Conservation (phyloP, 2,888 invertebrate genomes). For the Morinoia aosen region DNA sequence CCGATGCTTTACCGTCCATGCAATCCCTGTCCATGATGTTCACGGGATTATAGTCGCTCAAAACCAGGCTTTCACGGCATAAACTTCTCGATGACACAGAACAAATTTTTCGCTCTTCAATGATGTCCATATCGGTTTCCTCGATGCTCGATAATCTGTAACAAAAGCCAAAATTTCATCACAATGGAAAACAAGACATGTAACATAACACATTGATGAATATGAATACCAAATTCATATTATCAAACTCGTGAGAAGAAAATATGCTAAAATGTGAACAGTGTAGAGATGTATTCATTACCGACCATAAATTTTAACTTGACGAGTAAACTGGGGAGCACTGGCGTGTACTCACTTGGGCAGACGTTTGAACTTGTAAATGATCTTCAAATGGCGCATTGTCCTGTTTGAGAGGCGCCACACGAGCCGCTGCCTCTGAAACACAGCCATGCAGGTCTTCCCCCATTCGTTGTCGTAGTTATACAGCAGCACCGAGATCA, state of each 20-base stretch:
- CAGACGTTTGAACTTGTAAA: constrained; percentile 8
- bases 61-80: not conserved
- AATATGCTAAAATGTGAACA: not conserved
- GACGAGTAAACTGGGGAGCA: not conserved
- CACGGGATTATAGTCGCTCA: not conserved
- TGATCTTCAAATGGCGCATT: constrained; percentile 77
- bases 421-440: constrained; percentile 79
- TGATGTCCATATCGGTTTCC: not conserved
- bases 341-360: constrained; percentile 4
- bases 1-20: not conserved
- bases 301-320: not conserved
- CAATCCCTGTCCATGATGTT: not conserved
- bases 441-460: constrained; percentile 70
- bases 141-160: not conserved
- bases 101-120: not conserved
- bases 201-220: not conserved
- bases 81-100: not conserved
- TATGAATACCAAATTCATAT: not conserved
- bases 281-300: not conserved
- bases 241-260: not conserved
- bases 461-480: constrained; percentile 82
- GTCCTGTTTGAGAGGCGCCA: constrained; percentile 85
- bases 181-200: not conserved
- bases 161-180: not conserved
- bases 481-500: constrained; percentile 78